Conservation (phyloP, 2,888 invertebrate genomes). For the Cinara cedri region DNA sequence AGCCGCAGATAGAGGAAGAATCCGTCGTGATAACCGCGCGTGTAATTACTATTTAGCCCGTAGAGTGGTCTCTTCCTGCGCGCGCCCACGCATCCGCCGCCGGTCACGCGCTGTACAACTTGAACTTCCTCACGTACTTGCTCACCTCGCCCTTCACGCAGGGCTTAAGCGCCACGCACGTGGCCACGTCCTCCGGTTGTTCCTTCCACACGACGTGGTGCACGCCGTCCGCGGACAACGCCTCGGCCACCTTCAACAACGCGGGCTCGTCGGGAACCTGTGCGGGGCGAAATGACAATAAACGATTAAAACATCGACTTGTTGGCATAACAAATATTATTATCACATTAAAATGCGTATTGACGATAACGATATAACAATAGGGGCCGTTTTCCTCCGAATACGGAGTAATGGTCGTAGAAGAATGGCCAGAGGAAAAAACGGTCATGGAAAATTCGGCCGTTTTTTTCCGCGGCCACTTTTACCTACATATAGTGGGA, state of each 20-base stretch:
- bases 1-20: neutral
- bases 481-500: too few relatives aligned
- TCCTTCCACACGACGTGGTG: conserved; percentile 94
- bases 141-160: conserved; percentile 85
- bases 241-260: conserved; percentile 72
- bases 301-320: too few relatives aligned
- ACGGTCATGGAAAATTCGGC: too few relatives aligned
- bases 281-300: too few relatives aligned
- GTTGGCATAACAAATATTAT: too few relatives aligned
- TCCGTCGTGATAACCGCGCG: neutral
- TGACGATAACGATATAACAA: too few relatives aligned
- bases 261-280: conserved; percentile 79
- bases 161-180: conserved; percentile 92
- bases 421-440: too few relatives aligned
- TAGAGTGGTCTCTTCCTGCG: neutral
- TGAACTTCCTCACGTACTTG: conserved; percentile 83
- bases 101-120: conserved; percentile 67
- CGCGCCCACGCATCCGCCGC: neutral
- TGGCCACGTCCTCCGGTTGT: conserved; percentile 94
- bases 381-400: too few relatives aligned
- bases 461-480: too few relatives aligned
- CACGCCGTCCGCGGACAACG: conserved; percentile 75
- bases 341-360: too few relatives aligned
- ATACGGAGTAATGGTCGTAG: too few relatives aligned
- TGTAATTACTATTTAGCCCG: neutral